phyloP scores from a whole-genome alignment of 2,113 vertebrate genomes.

The Sclerurus mexicanus region DNA sequence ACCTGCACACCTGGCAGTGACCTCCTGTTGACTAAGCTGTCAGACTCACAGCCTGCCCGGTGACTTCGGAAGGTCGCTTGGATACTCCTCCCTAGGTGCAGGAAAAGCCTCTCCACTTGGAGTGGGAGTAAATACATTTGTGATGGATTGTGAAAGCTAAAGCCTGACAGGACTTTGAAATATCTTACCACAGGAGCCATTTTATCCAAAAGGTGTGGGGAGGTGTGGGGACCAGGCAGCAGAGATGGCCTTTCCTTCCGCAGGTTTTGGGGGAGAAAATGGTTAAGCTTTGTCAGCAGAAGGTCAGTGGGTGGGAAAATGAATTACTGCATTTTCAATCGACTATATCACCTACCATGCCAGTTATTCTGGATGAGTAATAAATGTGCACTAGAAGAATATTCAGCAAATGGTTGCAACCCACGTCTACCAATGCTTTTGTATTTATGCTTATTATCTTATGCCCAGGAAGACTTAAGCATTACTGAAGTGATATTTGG shows the following conservation, averaged over 20 bases:
- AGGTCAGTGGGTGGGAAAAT: not conserved
- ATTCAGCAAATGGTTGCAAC: not conserved
- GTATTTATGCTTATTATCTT: not conserved
- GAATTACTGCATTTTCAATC: not conserved
- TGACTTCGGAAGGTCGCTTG: not conserved
- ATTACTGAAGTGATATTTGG: not conserved
- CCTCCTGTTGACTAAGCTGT: not conserved
- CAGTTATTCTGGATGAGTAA: not conserved
- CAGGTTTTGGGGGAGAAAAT: not conserved
- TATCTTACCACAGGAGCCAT: not conserved
- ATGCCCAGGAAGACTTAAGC: not conserved
- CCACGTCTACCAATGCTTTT: not conserved
- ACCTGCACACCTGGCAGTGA: rapidly evolving
- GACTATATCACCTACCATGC: not conserved
- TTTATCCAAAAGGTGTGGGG: not conserved
- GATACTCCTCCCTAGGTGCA: not conserved
- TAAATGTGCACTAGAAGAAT: not conserved
- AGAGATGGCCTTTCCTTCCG: not conserved
- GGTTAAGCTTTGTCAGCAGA: not conserved
- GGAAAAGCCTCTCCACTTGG: not conserved
- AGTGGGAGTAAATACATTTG: not conserved
- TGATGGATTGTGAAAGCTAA: not conserved
- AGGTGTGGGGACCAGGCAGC: not conserved
- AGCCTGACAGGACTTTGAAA: not conserved
- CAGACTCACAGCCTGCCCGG: not conserved